phyloP scores from a whole-genome alignment of 2,888 invertebrate genomes.

The Zygaena filipendulae region DNA sequence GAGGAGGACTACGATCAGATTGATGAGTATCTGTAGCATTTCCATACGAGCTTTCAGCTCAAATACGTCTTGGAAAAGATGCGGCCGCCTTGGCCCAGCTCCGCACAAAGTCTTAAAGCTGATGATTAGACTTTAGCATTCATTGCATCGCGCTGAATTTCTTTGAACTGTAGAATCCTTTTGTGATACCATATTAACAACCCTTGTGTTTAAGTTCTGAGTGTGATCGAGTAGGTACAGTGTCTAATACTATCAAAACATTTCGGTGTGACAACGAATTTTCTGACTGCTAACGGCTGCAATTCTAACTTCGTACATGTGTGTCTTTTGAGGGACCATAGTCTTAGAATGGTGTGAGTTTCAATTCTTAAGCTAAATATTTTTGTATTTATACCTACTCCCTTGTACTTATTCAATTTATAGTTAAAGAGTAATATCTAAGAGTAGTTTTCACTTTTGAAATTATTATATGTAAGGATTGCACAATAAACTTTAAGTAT shows the following conservation, averaged over 20 bases:
- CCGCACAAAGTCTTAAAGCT: conserved; percentile 48
- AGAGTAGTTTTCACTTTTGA: conserved; percentile 25
- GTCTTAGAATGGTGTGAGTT: conserved; percentile 41
- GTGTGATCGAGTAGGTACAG: too few relatives aligned
- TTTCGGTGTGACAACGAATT: conserved; percentile 37
- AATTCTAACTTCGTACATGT: too few relatives aligned
- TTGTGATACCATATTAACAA: conserved; percentile 16
- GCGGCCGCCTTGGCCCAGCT: conserved; percentile 53
- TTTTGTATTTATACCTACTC: conserved; percentile 33
- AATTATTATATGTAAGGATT: conserved; percentile 31
- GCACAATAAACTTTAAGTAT: conserved; percentile 45
- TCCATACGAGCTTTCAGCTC: conserved; percentile 59
- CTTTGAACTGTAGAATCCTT: conserved; percentile 10
- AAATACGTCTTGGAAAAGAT: conserved; percentile 61
- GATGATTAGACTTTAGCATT: conserved; percentile 25
- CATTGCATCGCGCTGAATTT: conserved; percentile 3
- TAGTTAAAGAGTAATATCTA: conserved; percentile 19
- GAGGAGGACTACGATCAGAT: conserved; percentile 74
- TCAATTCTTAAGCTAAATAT: conserved; percentile 29
- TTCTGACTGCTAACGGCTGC: too few relatives aligned
- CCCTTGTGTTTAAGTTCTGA: conserved; percentile 6
- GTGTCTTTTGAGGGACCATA: conserved; percentile 60
- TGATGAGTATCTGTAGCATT: conserved; percentile 73
- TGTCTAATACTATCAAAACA: too few relatives aligned
- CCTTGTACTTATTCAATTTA: conserved; percentile 35